These are phyloP conservation scores for Sceliomorpha sp. DNA, from an alignment of 2,888 invertebrate genomes.

Conservation along the genomic window DNA sequence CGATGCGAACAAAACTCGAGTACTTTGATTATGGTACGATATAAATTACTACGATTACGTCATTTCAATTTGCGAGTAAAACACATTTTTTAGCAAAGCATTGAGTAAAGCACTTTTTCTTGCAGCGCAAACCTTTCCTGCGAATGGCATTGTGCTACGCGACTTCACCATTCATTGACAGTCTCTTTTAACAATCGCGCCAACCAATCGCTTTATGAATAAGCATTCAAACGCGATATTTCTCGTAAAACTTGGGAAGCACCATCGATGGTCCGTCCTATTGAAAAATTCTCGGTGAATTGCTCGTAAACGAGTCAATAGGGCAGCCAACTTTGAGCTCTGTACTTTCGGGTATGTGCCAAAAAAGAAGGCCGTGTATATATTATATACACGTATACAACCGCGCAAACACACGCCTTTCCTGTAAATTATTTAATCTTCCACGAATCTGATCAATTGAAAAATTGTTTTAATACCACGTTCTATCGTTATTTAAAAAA, in stretches of 20 bases:
- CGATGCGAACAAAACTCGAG: no score
- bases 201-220: slow-evolving; percentile 41
- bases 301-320: slow-evolving; percentile 48
- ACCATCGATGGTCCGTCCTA: slow-evolving; percentile 33
- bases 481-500: no score
- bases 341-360: slow-evolving; percentile 9
- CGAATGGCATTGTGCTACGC: slow-evolving; percentile 20
- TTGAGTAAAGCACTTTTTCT: slow-evolving; percentile 31
- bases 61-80: slow-evolving; percentile 15
- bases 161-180: slow-evolving; percentile 34
- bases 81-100: no score
- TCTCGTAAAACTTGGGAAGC: slow-evolving; percentile 37
- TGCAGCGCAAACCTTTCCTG: slow-evolving; percentile 22
- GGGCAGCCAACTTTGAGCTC: slow-evolving; percentile 26
- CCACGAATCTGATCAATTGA: no score
- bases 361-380: slow-evolving; percentile 10
- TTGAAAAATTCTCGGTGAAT: slow-evolving; percentile 39
- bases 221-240: slow-evolving; percentile 37
- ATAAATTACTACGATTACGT: no score
- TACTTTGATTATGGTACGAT: no score
- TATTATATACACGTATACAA: no score
- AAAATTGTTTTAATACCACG: no score
- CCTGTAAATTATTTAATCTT: no score
- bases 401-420: no score
- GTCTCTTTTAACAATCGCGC: slow-evolving; percentile 33